Conservation (phyloP, 2,797 vertebrate species). For the Neosilurus hyrtlii region DNA sequence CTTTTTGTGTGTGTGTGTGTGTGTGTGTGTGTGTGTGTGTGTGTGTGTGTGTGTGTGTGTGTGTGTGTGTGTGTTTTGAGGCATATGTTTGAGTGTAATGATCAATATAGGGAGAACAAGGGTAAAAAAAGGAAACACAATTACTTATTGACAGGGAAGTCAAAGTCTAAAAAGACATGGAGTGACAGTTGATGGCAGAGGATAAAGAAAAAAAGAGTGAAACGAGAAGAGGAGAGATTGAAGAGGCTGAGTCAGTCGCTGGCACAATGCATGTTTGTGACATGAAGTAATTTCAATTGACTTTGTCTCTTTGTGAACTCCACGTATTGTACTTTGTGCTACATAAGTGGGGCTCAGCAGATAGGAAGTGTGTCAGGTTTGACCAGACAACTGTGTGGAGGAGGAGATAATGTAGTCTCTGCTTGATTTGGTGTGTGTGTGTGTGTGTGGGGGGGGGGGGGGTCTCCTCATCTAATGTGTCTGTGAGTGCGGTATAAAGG, state of each 20-base stretch:
- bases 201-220: slow-evolving; percentile 28
- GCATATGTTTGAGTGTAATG: slow-evolving; percentile 67
- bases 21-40: slow-evolving; percentile 75
- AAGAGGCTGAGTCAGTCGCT: slow-evolving; percentile 44
- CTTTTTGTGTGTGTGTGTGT: slow-evolving; percentile 64
- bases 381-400: slow-evolving; percentile 23
- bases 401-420: slow-evolving; percentile 23
- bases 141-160: slow-evolving; percentile 80
- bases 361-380: slow-evolving; percentile 4
- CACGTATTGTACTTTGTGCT: slow-evolving; percentile 25
- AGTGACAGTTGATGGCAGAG: slow-evolving; percentile 65
- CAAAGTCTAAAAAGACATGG: slow-evolving; percentile 71
- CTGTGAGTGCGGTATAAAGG: slow-evolving; percentile 42
- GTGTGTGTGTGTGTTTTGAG: slow-evolving; percentile 72
- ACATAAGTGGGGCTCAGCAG: slow-evolving; percentile 11
- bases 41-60: slow-evolving; percentile 74
- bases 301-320: slow-evolving; percentile 33
- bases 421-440: slow-evolving; percentile 24
- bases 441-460: slow-evolving; percentile 22
- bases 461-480: slow-evolving; percentile 15
- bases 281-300: slow-evolving; percentile 32
- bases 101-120: slow-evolving; percentile 73
- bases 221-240: slow-evolving; percentile 24
- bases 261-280: slow-evolving; percentile 38
- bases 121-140: slow-evolving; percentile 67